Conservation (phyloP, 2,888 invertebrate species). For the Amblyjoppa fuscipennis region DNA sequence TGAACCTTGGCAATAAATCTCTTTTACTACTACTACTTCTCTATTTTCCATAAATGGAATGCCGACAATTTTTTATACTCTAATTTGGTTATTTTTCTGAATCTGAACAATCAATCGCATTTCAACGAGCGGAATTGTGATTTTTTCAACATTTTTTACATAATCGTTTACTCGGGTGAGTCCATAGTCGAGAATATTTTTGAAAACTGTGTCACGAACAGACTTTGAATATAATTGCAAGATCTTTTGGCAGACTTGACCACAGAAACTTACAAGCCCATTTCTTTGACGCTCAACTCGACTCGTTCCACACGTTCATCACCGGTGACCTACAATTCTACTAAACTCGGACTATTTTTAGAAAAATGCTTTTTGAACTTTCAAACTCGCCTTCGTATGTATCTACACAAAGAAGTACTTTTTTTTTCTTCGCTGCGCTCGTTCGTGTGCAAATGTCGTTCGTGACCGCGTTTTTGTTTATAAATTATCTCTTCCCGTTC, state of each 20-base stretch:
- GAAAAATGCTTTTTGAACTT: slow-evolving; percentile 74
- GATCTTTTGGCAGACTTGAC: slow-evolving; percentile 21
- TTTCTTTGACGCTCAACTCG: slow-evolving; percentile 58
- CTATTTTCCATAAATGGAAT: neutral
- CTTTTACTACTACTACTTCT: too few relatives aligned
- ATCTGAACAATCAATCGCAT: neutral
- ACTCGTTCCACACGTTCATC: slow-evolving; percentile 56
- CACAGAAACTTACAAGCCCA: slow-evolving; percentile 44
- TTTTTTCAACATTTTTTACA: neutral
- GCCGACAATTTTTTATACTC: slow-evolving; percentile 10
- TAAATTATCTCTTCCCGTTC: slow-evolving; percentile 65
- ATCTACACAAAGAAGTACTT: slow-evolving; percentile 38
- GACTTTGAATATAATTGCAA: slow-evolving; percentile 47
- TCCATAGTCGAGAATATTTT: slow-evolving; percentile 23
- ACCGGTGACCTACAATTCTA: slow-evolving; percentile 81
- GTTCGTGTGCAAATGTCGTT: slow-evolving; percentile 36
- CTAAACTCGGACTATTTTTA: slow-evolving; percentile 78
- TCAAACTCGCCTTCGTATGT: slow-evolving; percentile 21
- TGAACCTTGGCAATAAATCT: too few relatives aligned
- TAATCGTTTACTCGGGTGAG: slow-evolving; percentile 29
- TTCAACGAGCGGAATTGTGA: neutral
- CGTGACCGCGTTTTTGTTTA: slow-evolving; percentile 66
- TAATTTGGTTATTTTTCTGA: neutral
- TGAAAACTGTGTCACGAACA: slow-evolving; percentile 46
- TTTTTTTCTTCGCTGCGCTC: neutral